A percentile compares a stretch with the other conserved stretches of the same genome.
phyloP scores from a whole-genome alignment of 2,113 vertebrate species.

The Centropristis striata region DNA sequence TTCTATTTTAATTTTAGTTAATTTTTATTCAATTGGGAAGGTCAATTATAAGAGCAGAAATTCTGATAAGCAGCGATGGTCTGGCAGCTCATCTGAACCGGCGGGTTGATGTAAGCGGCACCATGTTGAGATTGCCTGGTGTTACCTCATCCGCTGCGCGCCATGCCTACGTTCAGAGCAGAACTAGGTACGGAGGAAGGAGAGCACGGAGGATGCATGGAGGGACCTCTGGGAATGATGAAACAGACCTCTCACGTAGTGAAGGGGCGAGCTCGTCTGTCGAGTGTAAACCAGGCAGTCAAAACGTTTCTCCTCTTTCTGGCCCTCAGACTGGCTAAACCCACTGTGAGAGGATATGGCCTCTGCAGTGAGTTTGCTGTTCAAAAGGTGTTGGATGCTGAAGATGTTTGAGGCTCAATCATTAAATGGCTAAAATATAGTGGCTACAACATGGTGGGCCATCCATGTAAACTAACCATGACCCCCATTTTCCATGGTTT shows the following conservation, averaged over 20 bases:
- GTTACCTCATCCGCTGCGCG: constrained; percentile 75
- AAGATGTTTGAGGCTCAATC: too few species aligned
- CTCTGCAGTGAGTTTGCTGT: not conserved
- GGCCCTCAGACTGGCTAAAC: not conserved
- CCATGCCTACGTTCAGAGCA: constrained; percentile 51
- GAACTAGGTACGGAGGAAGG: constrained; percentile 70
- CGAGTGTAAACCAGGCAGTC: constrained; percentile 32
- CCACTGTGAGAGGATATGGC: not conserved
- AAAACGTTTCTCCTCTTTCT: constrained; percentile 35
- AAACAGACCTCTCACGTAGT: constrained; percentile 66
- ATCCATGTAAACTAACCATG: not conserved
- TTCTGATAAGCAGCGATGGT: constrained; percentile 57
- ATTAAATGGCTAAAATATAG: too few species aligned
- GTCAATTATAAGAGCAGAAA: constrained; percentile 65
- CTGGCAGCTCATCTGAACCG: constrained; percentile 67
- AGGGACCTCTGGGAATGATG: constrained; percentile 72
- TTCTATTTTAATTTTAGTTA: constrained; percentile 52
- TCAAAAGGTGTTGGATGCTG: too few species aligned
- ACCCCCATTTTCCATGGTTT: too few species aligned
- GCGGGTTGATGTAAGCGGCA: constrained; percentile 73
- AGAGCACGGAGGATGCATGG: constrained; percentile 48
- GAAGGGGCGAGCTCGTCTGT: constrained; percentile 35
- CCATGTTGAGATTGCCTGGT: constrained; percentile 67
- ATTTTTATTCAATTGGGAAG: constrained; percentile 57
- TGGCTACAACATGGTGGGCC: too few species aligned